Evolutionary conservation across 1,140 invertebrate species (phyloP).

Genomic region (Heliothis virescens): DNA sequence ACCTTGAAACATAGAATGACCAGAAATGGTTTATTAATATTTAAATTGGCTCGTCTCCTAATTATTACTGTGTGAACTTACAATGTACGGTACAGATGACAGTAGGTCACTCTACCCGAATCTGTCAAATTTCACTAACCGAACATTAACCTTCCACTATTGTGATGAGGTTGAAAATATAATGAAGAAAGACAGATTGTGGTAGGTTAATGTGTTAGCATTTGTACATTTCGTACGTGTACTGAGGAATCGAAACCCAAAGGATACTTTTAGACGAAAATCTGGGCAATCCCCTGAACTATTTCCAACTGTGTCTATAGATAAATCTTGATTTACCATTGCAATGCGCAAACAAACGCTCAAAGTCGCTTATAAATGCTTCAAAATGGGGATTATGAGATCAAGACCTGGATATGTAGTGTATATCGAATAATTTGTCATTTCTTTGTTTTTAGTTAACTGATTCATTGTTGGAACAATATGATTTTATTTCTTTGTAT

Average conservation of each 20-base stretch:
- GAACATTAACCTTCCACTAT: too few species aligned
- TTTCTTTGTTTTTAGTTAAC: not conserved
- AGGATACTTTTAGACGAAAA: slow-evolving; percentile 18
- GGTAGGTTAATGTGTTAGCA: not conserved
- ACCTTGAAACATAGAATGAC: too few species aligned
- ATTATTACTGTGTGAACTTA: slow-evolving; percentile 4
- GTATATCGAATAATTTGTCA: slow-evolving; percentile 4
- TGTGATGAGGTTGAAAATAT: too few species aligned
- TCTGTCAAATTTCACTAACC: too few species aligned
- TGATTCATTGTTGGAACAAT: too few species aligned
- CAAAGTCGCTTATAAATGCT: slow-evolving; percentile 32
- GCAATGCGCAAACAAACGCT: slow-evolving; percentile 37
- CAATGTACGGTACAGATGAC: not conserved
- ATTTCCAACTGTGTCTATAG: slow-evolving; percentile 37
- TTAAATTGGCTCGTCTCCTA: not conserved
- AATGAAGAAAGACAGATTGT: not conserved
- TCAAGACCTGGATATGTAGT: slow-evolving; percentile 8
- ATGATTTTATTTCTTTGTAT: too few species aligned
- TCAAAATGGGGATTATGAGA: slow-evolving; percentile 18
- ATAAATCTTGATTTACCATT: slow-evolving; percentile 43
- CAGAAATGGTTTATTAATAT: too few species aligned
- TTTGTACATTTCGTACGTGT: not conserved
- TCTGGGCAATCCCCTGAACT: slow-evolving; percentile 33
- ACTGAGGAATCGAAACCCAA: slow-evolving; percentile 12
- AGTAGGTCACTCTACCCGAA: too few species aligned